Percentiles rank a stretch among this genome's conserved stretches.
Evolutionary conservation across 2,888 invertebrate species (phyloP).

Genomic region (Listrodromus nycthemerus): DNA sequence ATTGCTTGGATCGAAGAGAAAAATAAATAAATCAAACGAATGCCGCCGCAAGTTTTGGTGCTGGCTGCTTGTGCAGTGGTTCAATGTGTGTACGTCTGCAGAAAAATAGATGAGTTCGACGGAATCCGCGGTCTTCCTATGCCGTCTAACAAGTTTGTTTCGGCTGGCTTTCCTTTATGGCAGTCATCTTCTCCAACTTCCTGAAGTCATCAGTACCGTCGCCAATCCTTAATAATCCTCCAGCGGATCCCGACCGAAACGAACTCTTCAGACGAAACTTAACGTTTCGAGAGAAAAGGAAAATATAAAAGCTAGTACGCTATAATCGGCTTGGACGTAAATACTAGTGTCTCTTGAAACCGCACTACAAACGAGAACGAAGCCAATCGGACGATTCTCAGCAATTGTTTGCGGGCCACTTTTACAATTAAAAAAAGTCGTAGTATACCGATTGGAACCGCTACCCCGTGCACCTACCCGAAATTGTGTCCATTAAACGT

Average conservation of each 20-base stretch:
- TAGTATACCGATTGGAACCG: not conserved
- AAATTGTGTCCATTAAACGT: not conserved
- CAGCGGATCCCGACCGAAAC: not conserved
- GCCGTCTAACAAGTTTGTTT: not conserved
- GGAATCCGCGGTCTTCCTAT: not conserved
- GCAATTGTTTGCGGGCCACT: not conserved
- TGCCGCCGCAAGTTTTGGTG: not conserved
- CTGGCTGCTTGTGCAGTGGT: not conserved
- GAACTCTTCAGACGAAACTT: not conserved
- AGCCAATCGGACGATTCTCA: not conserved
- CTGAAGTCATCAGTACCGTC: conserved; percentile 17
- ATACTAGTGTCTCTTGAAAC: not conserved
- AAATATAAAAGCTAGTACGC: not conserved
- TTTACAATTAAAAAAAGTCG: not conserved
- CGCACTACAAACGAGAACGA: not conserved
- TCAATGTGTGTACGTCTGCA: not conserved
- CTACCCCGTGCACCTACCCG: too few species aligned
- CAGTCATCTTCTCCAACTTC: conserved; percentile 1
- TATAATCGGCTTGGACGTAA: not conserved
- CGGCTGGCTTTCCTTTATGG: not conserved
- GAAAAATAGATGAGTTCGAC: not conserved
- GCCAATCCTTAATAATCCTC: conserved; percentile 20
- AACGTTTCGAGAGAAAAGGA: not conserved
- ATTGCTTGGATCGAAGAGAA: not conserved
- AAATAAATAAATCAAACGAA: conserved; percentile 1